A percentile compares a stretch with the other conserved stretches of the same genome.
Evolutionary conservation across 2,113 vertebrate species (phyloP).

Genomic region (Ploceus nigricollis): DNA sequence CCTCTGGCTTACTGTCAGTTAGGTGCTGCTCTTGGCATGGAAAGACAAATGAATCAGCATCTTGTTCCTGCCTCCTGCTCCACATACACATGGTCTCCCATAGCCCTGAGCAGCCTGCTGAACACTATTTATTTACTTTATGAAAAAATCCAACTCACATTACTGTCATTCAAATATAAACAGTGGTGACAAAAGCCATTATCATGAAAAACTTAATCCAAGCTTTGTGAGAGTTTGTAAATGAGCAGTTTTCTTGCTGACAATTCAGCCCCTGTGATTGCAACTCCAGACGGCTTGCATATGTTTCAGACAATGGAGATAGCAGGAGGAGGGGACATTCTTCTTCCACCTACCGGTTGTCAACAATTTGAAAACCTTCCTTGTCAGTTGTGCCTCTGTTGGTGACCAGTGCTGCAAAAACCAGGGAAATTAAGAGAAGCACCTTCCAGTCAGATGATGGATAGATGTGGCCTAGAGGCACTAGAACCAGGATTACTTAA

Average conservation of each 20-base stretch:
- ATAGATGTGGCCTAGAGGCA: neutral
- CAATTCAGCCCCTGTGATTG: neutral
- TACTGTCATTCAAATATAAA: conserved; percentile 3
- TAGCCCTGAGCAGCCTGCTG: neutral
- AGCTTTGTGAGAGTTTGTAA: neutral
- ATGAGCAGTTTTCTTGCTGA: neutral
- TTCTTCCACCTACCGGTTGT: neutral
- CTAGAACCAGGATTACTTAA: neutral
- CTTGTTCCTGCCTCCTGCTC: neutral
- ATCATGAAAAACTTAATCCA: conserved; percentile 15
- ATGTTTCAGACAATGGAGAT: accelerated
- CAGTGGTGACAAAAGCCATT: neutral
- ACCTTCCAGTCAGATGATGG: neutral
- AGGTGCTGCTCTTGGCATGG: conserved; percentile 1
- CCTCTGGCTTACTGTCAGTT: conserved; percentile 53
- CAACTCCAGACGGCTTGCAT: neutral
- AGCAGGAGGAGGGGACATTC: neutral
- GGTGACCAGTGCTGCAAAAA: neutral
- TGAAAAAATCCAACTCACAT: neutral
- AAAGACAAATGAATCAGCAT: conserved; percentile 36
- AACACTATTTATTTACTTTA: neutral
- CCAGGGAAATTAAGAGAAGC: neutral
- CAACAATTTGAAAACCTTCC: neutral
- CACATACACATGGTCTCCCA: neutral
- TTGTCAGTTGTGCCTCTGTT: neutral